Evolutionary conservation across 1,140 invertebrate species (phyloP).

Genomic region (Drosophila auraria): DNA sequence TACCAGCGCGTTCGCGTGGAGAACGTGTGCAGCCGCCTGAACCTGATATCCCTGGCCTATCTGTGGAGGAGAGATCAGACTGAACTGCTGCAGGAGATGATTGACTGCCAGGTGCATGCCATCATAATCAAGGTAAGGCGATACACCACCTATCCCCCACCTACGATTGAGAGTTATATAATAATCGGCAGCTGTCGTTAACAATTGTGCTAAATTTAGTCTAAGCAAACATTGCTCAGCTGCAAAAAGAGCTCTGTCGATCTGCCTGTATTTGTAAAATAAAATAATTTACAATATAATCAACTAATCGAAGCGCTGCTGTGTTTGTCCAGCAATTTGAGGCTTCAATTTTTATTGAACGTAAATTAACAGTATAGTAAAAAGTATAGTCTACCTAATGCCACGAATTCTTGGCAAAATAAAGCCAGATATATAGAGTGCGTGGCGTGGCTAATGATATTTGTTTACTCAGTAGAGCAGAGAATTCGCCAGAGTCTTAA

Average conservation of each 20-base stretch:
- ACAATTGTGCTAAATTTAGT: conserved; percentile 26
- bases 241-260: background rate
- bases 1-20: conserved; percentile 99
- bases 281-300: conserved; percentile 13
- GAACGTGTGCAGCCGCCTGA: conserved; percentile 98
- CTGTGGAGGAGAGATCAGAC: conserved; percentile 97
- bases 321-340: conserved; percentile 24
- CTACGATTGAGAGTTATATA: background rate
- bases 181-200: background rate
- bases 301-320: background rate
- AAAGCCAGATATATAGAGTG: background rate
- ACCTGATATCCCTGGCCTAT: conserved; percentile 95
- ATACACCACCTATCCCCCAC: background rate
- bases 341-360: conserved; percentile 3
- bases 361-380: background rate
- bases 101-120: conserved; percentile 95
- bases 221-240: conserved; percentile 22
- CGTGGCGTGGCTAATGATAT: background rate
- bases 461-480: background rate
- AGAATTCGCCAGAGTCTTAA: no score
- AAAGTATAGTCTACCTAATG: no score
- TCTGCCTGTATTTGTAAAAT: background rate
- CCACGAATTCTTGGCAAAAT: background rate
- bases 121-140: conserved; percentile 94
- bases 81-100: conserved; percentile 98